phyloP scores from a whole-genome alignment of 2,888 invertebrate species.

The Merodon equestris region DNA sequence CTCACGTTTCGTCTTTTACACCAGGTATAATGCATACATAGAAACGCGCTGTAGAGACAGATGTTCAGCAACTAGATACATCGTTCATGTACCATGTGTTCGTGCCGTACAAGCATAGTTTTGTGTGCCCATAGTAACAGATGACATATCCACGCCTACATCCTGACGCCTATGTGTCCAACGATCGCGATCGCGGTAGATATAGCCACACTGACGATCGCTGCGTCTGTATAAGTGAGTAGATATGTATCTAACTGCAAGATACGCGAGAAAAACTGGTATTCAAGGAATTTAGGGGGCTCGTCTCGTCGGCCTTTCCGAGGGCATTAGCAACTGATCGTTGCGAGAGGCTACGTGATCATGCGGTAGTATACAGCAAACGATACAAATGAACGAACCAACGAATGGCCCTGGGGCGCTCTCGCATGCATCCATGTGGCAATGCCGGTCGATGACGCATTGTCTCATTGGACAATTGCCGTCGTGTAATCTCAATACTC shows the following conservation, averaged over 20 bases:
- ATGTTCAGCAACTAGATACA: constrained; percentile 15
- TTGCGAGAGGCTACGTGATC: constrained; percentile 57
- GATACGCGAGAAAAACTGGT: constrained; percentile 44
- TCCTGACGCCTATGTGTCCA: constrained; percentile 10
- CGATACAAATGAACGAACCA: constrained; percentile 1
- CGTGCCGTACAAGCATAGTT: too few relatives aligned
- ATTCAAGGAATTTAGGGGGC: constrained; percentile 68
- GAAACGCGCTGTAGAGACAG: constrained; percentile 1
- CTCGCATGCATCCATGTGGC: constrained; percentile 48
- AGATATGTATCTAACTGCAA: constrained; percentile 46
- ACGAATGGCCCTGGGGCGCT: constrained; percentile 12
- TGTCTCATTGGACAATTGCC: constrained; percentile 34
- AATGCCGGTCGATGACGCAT: constrained; percentile 66
- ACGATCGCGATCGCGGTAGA: too few relatives aligned
- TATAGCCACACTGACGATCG: constrained; percentile 5
- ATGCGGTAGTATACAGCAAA: constrained; percentile 39
- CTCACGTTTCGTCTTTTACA: constrained; percentile 44
- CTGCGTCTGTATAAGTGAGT: constrained; percentile 22
- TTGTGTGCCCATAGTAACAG: too few relatives aligned
- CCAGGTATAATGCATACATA: constrained; percentile 22
- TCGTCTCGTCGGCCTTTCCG: constrained; percentile 55
- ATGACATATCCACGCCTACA: constrained; percentile 14
- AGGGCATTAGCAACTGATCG: constrained; percentile 46
- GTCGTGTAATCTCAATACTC: constrained; percentile 20
- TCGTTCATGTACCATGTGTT: background rate